A percentile compares a stretch with the other conserved stretches of the same genome.
Evolutionary conservation across 2,888 invertebrate species (phyloP).

Genomic region (Uloborus plumipes): DNA sequence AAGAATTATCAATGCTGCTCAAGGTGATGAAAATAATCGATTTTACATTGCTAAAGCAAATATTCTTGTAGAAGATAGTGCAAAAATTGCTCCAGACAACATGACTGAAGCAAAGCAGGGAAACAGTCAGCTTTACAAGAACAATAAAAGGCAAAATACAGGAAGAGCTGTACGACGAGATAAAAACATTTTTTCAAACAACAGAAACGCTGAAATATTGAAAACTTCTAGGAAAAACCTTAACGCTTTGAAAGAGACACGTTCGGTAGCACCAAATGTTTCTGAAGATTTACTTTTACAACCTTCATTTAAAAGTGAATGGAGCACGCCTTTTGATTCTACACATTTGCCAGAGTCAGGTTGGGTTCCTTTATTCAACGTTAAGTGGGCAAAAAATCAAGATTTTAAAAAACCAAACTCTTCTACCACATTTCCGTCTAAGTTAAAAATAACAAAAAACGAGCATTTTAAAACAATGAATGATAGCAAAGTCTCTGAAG

Average conservation of each 20-base stretch:
- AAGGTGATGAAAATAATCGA: constrained; percentile 14
- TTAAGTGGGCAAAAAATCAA: not conserved
- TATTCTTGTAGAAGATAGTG: constrained; percentile 15
- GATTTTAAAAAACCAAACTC: not conserved
- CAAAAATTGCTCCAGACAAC: too few species aligned
- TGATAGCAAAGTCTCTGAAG: not conserved
- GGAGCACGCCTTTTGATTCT: constrained; percentile 44
- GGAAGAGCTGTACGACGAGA: not conserved
- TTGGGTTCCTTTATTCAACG: constrained; percentile 49
- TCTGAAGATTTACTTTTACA: constrained; percentile 7
- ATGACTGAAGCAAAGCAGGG: too few species aligned
- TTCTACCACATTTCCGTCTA: not conserved
- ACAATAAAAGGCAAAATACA: not conserved
- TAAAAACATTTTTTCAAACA: not conserved
- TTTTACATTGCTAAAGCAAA: constrained; percentile 42
- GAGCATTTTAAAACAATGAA: not conserved
- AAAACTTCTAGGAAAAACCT: not conserved
- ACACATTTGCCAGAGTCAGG: constrained; percentile 42
- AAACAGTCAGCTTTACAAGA: too few species aligned
- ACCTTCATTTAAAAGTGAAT: constrained; percentile 29
- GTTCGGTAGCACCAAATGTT: not conserved
- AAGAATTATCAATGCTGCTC: not conserved
- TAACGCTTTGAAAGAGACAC: not conserved
- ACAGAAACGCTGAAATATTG: not conserved
- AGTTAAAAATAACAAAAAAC: not conserved